Conservation (phyloP, 2,113 vertebrate genomes). For the Meriones unguiculatus region DNA sequence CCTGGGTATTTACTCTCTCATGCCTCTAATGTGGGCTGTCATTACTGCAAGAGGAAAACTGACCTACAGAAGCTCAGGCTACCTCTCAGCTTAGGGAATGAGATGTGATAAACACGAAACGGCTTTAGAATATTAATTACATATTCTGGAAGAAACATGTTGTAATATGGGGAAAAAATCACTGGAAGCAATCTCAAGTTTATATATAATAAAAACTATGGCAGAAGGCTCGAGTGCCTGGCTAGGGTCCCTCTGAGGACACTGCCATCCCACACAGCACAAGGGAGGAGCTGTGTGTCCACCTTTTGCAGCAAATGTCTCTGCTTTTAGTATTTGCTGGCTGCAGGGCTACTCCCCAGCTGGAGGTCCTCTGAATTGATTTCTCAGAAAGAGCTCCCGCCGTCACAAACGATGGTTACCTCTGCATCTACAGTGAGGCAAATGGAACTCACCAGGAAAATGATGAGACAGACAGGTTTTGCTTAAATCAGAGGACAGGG, state of each 20-base stretch:
- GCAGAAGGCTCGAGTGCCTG: background rate
- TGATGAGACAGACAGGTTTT: background rate
- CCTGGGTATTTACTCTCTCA: background rate
- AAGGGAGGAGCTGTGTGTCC: background rate
- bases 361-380: constrained; percentile 53
- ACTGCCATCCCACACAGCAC: background rate
- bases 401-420: constrained; percentile 38
- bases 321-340: background rate
- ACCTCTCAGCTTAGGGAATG: background rate
- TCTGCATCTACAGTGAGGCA: constrained; percentile 29
- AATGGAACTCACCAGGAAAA: constrained; percentile 62
- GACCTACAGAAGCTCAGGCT: background rate
- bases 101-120: background rate
- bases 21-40: background rate
- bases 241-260: background rate
- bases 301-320: constrained; percentile 13
- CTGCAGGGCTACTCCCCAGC: constrained; percentile 12
- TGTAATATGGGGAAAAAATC: background rate
- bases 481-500: constrained; percentile 6
- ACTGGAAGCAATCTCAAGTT: background rate
- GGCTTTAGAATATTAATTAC: background rate
- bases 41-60: background rate
- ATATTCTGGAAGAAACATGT: background rate
- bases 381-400: constrained; percentile 48
- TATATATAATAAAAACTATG: too few relatives aligned